Evolutionary conservation across 2,888 invertebrate species (phyloP).

Genomic region (Polyommatus icarus): DNA sequence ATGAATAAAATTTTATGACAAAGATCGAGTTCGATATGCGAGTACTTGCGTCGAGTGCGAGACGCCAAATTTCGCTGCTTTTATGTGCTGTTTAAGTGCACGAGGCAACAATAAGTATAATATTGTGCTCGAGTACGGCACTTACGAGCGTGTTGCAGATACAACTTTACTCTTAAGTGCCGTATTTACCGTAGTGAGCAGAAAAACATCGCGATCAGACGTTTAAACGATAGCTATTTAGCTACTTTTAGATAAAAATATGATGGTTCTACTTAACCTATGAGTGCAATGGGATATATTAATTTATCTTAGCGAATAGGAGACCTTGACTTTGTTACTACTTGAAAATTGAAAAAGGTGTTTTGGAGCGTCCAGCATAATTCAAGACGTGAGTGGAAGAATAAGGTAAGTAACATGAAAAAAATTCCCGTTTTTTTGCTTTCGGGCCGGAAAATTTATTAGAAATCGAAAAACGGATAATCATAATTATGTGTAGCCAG

Average conservation of each 20-base stretch:
- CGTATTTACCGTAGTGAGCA: background rate
- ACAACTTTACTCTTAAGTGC: background rate
- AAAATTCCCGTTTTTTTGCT: too few species aligned
- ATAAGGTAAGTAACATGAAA: too few species aligned
- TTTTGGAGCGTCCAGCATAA: background rate
- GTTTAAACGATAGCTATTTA: background rate
- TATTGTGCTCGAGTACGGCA: background rate
- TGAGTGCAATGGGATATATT: too few species aligned
- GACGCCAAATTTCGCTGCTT: background rate
- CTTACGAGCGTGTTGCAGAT: background rate
- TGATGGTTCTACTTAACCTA: background rate
- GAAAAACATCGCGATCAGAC: background rate
- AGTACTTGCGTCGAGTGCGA: slow-evolving; percentile 2
- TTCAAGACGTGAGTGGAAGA: too few species aligned
- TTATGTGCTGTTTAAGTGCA: slow-evolving; percentile 10
- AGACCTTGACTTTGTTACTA: too few species aligned
- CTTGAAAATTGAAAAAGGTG: too few species aligned
- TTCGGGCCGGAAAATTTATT: too few species aligned
- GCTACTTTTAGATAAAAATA: too few species aligned
- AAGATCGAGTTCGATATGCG: slow-evolving; percentile 6
- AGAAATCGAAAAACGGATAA: too few species aligned
- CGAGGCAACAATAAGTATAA: background rate
- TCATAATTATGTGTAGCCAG: too few species aligned
- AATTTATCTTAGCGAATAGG: too few species aligned
- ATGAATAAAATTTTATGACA: background rate